Evolutionary conservation across 2,888 invertebrate species (phyloP).

Genomic region (Operophtera brumata): DNA sequence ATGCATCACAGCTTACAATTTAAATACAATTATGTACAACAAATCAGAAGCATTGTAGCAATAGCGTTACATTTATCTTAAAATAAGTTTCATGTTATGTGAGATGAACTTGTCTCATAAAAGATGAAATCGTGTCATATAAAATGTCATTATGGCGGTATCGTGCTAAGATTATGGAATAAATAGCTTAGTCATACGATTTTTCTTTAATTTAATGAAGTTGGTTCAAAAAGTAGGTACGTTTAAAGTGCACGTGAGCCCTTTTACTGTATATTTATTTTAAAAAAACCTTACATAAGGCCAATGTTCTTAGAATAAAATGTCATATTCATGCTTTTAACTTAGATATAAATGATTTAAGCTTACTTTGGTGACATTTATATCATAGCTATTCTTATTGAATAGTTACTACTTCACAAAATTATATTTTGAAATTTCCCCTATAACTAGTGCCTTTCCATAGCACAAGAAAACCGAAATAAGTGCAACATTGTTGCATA

Average conservation of each 20-base stretch:
- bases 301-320: conserved; percentile 39
- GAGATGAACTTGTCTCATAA: neutral
- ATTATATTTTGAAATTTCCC: neutral
- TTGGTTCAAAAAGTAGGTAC: neutral
- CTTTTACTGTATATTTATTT: too few species aligned
- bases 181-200: too few species aligned
- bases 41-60: conserved; percentile 20
- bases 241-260: too few species aligned
- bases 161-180: too few species aligned
- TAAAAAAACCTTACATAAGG: too few species aligned
- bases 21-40: conserved; percentile 46
- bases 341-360: conserved; percentile 29
- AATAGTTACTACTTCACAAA: neutral
- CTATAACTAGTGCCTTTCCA: neutral
- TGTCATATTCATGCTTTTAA: conserved; percentile 39
- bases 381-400: neutral
- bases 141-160: conserved; percentile 43
- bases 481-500: too few species aligned
- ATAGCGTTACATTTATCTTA: conserved; percentile 3
- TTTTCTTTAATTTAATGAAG: too few species aligned
- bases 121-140: conserved; percentile 28
- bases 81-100: conserved; percentile 2
- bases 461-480: neutral
- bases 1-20: conserved; percentile 45
- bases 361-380: conserved; percentile 25